Evolutionary conservation across 2,113 vertebrate species (phyloP).

Genomic region (Amphiprion ocellaris): DNA sequence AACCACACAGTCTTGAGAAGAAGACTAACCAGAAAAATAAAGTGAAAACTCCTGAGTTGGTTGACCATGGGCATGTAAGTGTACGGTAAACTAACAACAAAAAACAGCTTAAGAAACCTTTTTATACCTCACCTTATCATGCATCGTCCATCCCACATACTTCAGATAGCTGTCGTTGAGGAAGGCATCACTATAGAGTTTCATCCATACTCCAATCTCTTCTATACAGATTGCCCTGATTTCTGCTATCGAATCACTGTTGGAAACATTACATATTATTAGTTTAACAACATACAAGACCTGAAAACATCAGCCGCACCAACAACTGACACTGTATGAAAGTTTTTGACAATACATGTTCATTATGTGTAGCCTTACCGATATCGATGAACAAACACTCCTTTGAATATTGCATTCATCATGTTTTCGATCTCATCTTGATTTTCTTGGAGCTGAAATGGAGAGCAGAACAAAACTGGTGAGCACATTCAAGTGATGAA

Average conservation of each 20-base stretch:
- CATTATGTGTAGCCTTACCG: constrained; percentile 84
- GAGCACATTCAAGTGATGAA: background rate
- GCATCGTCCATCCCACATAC: constrained; percentile 99
- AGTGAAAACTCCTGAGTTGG: background rate
- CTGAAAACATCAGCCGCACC: background rate
- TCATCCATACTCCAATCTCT: constrained; percentile 99
- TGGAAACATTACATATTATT: constrained; percentile 15
- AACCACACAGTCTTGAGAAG: background rate
- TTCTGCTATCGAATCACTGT: constrained; percentile 98
- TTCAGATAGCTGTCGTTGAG: constrained; percentile 99
- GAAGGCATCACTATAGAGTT: constrained; percentile 99
- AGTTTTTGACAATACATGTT: background rate
- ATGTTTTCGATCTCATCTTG: constrained; percentile 99
- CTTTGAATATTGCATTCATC: constrained; percentile 99
- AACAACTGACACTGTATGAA: background rate
- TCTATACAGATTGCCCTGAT: constrained; percentile 99
- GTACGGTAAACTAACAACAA: background rate
- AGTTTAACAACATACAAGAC: background rate
- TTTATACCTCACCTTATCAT: constrained; percentile 92
- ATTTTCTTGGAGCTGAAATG: constrained; percentile 98
- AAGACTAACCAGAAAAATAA: too few species aligned
- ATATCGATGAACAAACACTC: constrained; percentile 99
- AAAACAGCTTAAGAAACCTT: background rate
- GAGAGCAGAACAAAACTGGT: constrained; percentile 20
- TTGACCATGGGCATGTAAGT: background rate